phyloP scores from a whole-genome alignment of 2,797 vertebrate genomes.

The Mallotus villosus region DNA sequence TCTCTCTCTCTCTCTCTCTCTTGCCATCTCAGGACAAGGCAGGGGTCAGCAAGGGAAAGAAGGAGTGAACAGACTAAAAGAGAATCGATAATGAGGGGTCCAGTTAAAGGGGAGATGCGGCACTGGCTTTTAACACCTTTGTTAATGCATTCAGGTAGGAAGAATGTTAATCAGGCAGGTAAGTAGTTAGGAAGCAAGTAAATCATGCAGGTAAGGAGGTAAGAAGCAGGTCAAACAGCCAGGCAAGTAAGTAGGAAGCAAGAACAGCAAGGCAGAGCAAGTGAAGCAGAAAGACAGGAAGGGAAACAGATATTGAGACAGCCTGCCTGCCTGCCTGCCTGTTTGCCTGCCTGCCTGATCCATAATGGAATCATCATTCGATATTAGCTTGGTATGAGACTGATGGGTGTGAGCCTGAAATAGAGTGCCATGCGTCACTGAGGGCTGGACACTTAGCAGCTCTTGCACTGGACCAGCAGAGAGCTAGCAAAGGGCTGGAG shows the following conservation, averaged over 20 bases:
- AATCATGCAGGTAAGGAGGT: background rate
- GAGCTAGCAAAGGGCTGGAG: constrained; percentile 2
- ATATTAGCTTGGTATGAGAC: constrained; percentile 65
- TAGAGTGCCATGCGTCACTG: constrained; percentile 69
- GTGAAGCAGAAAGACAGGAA: background rate
- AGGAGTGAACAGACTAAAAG: constrained; percentile 26
- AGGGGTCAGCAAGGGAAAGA: constrained; percentile 44
- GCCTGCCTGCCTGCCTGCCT: background rate
- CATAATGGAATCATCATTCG: constrained; percentile 55
- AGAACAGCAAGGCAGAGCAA: too few species aligned
- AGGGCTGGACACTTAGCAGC: constrained; percentile 63
- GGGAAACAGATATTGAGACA: background rate
- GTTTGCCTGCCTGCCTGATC: constrained; percentile 26
- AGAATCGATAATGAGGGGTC: background rate
- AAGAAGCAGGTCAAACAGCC: background rate
- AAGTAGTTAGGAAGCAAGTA: background rate
- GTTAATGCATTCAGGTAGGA: too few species aligned
- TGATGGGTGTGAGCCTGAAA: constrained; percentile 61
- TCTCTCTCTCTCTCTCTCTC: background rate
- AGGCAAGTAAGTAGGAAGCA: too few species aligned
- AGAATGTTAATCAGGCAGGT: too few species aligned
- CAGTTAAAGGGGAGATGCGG: too few species aligned
- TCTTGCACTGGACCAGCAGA: constrained; percentile 62
- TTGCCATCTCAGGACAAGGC: constrained; percentile 15
- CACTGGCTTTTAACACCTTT: too few species aligned